These are phyloP conservation scores for Synergus itoensis DNA, from an alignment of 2,888 invertebrate genomes.

Conservation along the genomic window DNA sequence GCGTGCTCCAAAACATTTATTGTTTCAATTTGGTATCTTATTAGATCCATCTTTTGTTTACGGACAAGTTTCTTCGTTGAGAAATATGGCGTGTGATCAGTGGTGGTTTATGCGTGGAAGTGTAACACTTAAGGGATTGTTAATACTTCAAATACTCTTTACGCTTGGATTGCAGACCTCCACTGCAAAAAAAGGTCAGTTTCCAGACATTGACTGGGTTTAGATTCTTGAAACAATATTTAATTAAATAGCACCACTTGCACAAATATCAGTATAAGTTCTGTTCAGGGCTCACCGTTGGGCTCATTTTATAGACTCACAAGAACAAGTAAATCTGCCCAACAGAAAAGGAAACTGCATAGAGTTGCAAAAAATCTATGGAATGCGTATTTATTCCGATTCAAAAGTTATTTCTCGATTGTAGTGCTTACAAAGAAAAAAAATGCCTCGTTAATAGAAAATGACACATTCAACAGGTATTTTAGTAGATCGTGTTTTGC, in stretches of 20 bases:
- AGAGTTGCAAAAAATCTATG: background rate
- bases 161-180: slow-evolving; percentile 20
- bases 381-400: background rate
- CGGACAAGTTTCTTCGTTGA: slow-evolving; percentile 14
- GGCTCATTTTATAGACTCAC: too few species aligned
- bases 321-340: too few species aligned
- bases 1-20: slow-evolving; percentile 12
- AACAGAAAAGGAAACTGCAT: too few species aligned
- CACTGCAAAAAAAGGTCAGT: slow-evolving; percentile 24
- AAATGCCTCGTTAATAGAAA: background rate
- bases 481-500: background rate
- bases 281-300: too few species aligned
- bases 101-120: slow-evolving; percentile 38
- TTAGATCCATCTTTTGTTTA: slow-evolving; percentile 1
- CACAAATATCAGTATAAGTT: background rate
- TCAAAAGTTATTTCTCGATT: background rate
- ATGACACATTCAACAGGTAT: background rate
- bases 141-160: slow-evolving; percentile 23
- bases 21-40: background rate
- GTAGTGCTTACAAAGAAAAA: background rate
- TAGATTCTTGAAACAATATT: background rate
- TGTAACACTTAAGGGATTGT: slow-evolving; percentile 13
- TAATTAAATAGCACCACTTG: background rate
- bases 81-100: slow-evolving; percentile 40
- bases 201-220: background rate